phyloP scores from a whole-genome alignment of 2,888 invertebrate species.

The Hydriomena furcata region DNA sequence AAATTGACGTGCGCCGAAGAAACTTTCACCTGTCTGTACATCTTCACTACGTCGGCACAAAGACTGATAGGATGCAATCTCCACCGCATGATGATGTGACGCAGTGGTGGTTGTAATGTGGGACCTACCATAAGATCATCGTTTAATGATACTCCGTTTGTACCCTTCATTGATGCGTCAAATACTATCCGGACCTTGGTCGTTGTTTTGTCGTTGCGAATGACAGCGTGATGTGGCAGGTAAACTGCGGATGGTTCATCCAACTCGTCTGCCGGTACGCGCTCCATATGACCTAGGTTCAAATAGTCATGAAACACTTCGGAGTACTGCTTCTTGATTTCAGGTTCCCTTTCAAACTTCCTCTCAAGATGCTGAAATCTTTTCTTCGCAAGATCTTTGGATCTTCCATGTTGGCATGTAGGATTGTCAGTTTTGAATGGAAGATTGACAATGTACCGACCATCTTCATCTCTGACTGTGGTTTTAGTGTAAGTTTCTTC shows the following conservation, averaged over 20 bases:
- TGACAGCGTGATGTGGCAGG: slow-evolving; percentile 8
- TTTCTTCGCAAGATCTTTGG: slow-evolving; percentile 1
- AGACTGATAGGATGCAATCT: slow-evolving; percentile 16
- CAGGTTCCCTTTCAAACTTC: not conserved
- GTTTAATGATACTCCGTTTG: slow-evolving; percentile 28
- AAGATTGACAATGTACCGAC: not conserved
- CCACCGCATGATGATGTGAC: slow-evolving; percentile 28
- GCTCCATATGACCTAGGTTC: too few species aligned
- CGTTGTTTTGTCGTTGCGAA: slow-evolving; percentile 30
- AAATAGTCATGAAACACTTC: not conserved
- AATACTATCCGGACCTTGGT: slow-evolving; percentile 39
- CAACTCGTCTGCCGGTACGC: not conserved
- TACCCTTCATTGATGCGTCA: slow-evolving; percentile 25
- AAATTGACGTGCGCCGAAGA: slow-evolving; percentile 4
- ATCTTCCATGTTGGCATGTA: not conserved
- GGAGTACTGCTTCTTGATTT: not conserved
- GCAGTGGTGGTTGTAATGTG: slow-evolving; percentile 23
- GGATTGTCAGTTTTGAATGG: not conserved
- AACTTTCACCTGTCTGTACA: slow-evolving; percentile 21
- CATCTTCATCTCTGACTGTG: not conserved
- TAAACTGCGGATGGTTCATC: not conserved
- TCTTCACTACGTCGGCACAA: slow-evolving; percentile 24
- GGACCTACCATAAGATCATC: slow-evolving; percentile 29
- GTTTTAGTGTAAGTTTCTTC: slow-evolving; percentile 21
- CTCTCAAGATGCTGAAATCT: slow-evolving; percentile 16